A percentile compares a stretch with the other conserved stretches of the same genome.
phyloP scores from a whole-genome alignment of 2,888 invertebrate species.

The Chaetoderma sp. region DNA sequence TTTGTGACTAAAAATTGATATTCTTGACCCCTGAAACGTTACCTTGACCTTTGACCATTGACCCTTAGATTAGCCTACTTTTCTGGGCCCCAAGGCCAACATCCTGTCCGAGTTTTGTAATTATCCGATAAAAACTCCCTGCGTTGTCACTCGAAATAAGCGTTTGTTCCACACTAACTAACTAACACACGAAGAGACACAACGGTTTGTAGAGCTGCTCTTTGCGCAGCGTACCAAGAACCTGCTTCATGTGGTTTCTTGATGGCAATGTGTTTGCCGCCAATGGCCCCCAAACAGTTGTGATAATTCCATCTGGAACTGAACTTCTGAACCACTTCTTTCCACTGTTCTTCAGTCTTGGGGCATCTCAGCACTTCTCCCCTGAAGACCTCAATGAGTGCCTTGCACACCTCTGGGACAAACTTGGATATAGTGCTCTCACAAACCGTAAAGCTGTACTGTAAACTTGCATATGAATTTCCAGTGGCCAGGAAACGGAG shows the following conservation, averaged over 20 bases:
- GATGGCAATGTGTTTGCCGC: slow-evolving; percentile 10
- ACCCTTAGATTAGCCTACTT: too few species aligned
- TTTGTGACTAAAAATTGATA: too few species aligned
- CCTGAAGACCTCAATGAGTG: slow-evolving; percentile 6
- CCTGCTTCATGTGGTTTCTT: not conserved
- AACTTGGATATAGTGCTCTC: slow-evolving; percentile 16
- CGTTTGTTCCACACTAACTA: too few species aligned
- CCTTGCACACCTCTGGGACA: slow-evolving; percentile 18
- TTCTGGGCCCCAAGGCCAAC: too few species aligned
- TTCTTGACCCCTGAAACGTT: too few species aligned
- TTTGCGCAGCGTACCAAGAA: not conserved
- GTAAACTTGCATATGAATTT: slow-evolving; percentile 12
- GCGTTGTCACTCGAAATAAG: too few species aligned
- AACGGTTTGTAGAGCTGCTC: too few species aligned
- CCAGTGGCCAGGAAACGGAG: slow-evolving; percentile 25
- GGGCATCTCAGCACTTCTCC: slow-evolving; percentile 16
- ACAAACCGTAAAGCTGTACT: slow-evolving; percentile 21
- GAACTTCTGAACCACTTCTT: slow-evolving; percentile 8
- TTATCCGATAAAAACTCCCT: too few species aligned
- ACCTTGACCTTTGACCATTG: too few species aligned
- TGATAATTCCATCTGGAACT: slow-evolving; percentile 2
- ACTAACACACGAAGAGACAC: too few species aligned
- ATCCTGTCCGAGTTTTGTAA: too few species aligned
- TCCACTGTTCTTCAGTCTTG: slow-evolving; percentile 8
- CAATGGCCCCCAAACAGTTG: slow-evolving; percentile 10